These are phyloP conservation scores for Lacerta bilineata DNA, from an alignment of 2,797 vertebrate species.

Conservation along the genomic window DNA sequence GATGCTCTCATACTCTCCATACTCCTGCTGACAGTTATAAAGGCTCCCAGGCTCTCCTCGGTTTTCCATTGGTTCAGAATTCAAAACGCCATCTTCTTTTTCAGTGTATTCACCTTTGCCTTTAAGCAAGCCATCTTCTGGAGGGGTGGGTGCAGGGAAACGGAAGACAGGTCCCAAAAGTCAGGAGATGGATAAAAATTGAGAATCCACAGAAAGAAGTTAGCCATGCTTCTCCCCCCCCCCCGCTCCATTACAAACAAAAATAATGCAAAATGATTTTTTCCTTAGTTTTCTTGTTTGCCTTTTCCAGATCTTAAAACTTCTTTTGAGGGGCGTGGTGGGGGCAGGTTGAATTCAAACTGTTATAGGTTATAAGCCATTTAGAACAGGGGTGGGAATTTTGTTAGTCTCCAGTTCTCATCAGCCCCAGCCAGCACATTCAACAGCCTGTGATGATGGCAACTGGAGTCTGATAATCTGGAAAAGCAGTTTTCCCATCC, in stretches of 20 bases:
- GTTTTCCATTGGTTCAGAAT: constrained; percentile 78
- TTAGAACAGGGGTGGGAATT: too few species aligned
- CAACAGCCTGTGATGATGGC: too few species aligned
- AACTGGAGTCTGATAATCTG: too few species aligned
- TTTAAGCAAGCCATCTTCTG: constrained; percentile 74
- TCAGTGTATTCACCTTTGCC: constrained; percentile 81
- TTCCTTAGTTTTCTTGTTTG: not conserved
- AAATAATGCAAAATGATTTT: constrained; percentile 14
- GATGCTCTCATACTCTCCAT: constrained; percentile 82
- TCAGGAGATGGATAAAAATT: constrained; percentile 36
- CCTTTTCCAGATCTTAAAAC: not conserved
- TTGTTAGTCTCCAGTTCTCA: too few species aligned
- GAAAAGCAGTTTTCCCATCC: too few species aligned
- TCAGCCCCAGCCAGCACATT: too few species aligned
- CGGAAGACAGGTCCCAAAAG: constrained; percentile 64
- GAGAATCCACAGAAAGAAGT: constrained; percentile 13
- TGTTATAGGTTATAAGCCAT: not conserved
- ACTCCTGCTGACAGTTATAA: constrained; percentile 86
- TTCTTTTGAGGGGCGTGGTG: not conserved
- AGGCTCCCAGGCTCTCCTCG: constrained; percentile 81
- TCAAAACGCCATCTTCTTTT: constrained; percentile 78
- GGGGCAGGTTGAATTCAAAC: not conserved
- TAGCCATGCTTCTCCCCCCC: rapidly evolving
- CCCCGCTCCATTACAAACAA: rapidly evolving
- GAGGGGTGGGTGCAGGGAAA: constrained; percentile 44